These are phyloP conservation scores for Epinotia bilunana DNA, from an alignment of 2,888 invertebrate genomes.

Conservation along the genomic window DNA sequence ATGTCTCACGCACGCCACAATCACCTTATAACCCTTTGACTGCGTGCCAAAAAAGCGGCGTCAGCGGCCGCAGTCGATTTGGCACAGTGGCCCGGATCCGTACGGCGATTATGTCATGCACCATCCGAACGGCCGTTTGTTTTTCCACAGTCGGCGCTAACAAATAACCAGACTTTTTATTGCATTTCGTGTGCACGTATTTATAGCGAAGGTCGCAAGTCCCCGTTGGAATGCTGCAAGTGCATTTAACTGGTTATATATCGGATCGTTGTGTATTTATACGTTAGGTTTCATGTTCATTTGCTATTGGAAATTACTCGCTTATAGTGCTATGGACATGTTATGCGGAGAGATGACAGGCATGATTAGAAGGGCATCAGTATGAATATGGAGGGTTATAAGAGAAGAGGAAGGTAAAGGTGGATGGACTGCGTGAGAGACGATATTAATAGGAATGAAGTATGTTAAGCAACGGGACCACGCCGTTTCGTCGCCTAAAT, in stretches of 20 bases:
- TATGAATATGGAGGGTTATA: no score
- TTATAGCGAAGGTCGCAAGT: slow-evolving; percentile 61
- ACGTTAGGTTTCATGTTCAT: background rate
- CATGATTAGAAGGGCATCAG: no score
- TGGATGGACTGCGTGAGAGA: no score
- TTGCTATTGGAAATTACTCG: no score
- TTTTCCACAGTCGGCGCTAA: slow-evolving; percentile 65
- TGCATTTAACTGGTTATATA: slow-evolving; percentile 24
- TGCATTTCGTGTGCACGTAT: slow-evolving; percentile 34
- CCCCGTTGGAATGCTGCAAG: slow-evolving; percentile 46
- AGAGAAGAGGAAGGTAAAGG: no score
- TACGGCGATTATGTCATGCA: slow-evolving; percentile 81
- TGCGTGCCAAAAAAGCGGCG: slow-evolving; percentile 74
- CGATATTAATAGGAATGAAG: no score
- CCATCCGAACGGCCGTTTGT: slow-evolving; percentile 69
- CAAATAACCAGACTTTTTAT: slow-evolving; percentile 51
- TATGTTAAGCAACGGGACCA: no score
- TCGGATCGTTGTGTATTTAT: background rate
- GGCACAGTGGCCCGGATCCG: slow-evolving; percentile 80
- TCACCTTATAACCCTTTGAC: slow-evolving; percentile 81
- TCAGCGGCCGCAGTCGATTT: slow-evolving; percentile 66
- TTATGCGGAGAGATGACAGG: no score
- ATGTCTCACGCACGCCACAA: slow-evolving; percentile 61
- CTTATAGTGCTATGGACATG: no score
- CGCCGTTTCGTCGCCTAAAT: no score